phyloP scores from a whole-genome alignment of 2,888 invertebrate species.

The Eugnorisma glareosa region DNA sequence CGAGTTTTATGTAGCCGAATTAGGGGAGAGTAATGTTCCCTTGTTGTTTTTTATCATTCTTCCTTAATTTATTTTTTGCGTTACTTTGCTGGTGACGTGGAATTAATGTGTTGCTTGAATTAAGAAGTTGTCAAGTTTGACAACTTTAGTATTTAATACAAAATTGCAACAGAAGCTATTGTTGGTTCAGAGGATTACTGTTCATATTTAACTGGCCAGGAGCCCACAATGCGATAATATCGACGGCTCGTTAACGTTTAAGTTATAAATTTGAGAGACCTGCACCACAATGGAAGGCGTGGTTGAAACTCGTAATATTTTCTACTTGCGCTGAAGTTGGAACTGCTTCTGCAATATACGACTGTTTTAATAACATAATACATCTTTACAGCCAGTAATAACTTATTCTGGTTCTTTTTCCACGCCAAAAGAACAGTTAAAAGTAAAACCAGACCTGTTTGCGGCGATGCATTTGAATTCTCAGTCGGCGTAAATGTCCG shows the following conservation, averaged over 20 bases:
- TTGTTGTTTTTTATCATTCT: constrained; percentile 67
- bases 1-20: constrained; percentile 77
- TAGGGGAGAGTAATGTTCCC: constrained; percentile 75
- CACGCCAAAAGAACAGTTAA: constrained; percentile 21
- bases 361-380: constrained; percentile 54
- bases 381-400: constrained; percentile 16
- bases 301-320: constrained; percentile 71
- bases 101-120: constrained; percentile 38
- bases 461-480: constrained; percentile 45
- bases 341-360: constrained; percentile 42
- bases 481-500: constrained; percentile 62
- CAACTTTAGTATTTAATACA: constrained; percentile 31
- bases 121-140: constrained; percentile 21
- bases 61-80: constrained; percentile 56
- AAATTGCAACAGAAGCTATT: constrained; percentile 55
- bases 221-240: constrained; percentile 80
- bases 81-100: constrained; percentile 35
- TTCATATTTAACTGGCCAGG: constrained; percentile 75
- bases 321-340: constrained; percentile 51
- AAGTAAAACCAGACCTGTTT: constrained; percentile 34
- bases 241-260: constrained; percentile 83
- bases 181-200: constrained; percentile 70
- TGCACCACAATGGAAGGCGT: constrained; percentile 81
- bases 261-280: constrained; percentile 84
- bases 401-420: constrained; percentile 5